Evolutionary conservation across 2,888 invertebrate species (phyloP).

Genomic region (Scaptomyza parva): DNA sequence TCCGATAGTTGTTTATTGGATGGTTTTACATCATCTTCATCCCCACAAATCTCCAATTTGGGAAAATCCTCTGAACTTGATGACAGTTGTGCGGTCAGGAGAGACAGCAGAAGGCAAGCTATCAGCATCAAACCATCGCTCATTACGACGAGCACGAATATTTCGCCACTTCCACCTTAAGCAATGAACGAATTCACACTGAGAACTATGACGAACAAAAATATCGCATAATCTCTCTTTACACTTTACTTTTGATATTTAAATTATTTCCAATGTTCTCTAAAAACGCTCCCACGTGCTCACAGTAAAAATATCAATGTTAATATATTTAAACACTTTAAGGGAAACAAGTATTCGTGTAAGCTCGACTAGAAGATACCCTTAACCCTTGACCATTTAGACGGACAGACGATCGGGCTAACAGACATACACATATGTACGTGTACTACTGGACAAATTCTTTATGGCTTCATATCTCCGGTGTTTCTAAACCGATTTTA

Average conservation of each 20-base stretch:
- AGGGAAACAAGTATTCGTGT: no score
- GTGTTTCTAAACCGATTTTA: no score
- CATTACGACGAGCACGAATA: not conserved
- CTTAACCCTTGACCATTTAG: no score
- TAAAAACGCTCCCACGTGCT: not conserved
- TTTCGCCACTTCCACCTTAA: not conserved
- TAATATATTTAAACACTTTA: no score
- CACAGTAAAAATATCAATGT: no score
- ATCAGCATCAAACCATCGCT: not conserved
- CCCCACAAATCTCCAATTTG: not conserved
- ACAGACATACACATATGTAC: no score
- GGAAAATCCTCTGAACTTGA: not conserved
- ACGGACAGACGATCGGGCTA: no score
- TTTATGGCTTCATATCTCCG: no score
- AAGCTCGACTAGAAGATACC: no score
- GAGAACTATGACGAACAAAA: not conserved
- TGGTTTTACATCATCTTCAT: conserved; percentile 4
- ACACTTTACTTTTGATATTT: not conserved
- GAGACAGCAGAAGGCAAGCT: not conserved
- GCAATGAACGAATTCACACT: not conserved
- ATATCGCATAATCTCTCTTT: no score
- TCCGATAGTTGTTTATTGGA: not conserved
- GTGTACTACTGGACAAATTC: no score
- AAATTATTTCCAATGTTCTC: not conserved
- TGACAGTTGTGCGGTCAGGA: not conserved